Percentiles rank a stretch among this genome's conserved stretches.
Conservation (phyloP, 2,113 vertebrate genomes). For the Pelvicachromis taeniatus region DNA sequence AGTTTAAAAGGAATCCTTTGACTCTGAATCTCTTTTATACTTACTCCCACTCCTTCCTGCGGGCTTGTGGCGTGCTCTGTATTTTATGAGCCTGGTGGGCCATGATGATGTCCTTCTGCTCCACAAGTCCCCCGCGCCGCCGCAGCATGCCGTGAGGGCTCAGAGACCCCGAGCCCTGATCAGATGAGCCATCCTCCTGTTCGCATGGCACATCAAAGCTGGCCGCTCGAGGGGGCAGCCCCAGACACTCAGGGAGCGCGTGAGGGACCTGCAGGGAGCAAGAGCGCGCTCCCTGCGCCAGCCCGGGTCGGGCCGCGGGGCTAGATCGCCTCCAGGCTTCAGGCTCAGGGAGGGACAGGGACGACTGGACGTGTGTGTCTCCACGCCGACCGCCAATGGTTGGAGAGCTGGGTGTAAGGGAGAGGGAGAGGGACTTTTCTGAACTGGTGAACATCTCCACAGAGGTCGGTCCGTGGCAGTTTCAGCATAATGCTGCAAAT, state of each 20-base stretch:
- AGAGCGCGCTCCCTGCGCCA: constrained; percentile 76
- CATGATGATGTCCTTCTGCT: constrained; percentile 91
- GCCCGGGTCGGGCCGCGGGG: constrained; percentile 37
- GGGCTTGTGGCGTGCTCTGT: constrained; percentile 91
- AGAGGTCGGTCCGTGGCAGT: background rate
- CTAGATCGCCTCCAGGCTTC: constrained; percentile 76
- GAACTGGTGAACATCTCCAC: constrained; percentile 76
- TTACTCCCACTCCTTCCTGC: constrained; percentile 96
- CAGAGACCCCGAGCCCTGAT: constrained; percentile 72
- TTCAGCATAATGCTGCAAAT: constrained; percentile 78
- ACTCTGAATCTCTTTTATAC: constrained; percentile 66
- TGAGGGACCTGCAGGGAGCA: constrained; percentile 80
- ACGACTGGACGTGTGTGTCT: constrained; percentile 50
- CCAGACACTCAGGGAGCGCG: constrained; percentile 57
- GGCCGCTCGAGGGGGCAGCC: constrained; percentile 70
- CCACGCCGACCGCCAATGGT: constrained; percentile 53
- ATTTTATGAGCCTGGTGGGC: constrained; percentile 94
- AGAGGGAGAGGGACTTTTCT: constrained; percentile 66
- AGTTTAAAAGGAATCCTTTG: constrained; percentile 39
- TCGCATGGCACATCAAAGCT: constrained; percentile 76
- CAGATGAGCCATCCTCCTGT: constrained; percentile 53
- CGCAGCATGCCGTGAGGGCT: constrained; percentile 84
- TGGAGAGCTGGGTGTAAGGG: constrained; percentile 62
- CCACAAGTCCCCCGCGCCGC: constrained; percentile 85
- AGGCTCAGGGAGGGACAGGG: constrained; percentile 82